phyloP scores from a whole-genome alignment of 53 echinoderm and acorn worm genomes.

The Holothuria leucospilota region DNA sequence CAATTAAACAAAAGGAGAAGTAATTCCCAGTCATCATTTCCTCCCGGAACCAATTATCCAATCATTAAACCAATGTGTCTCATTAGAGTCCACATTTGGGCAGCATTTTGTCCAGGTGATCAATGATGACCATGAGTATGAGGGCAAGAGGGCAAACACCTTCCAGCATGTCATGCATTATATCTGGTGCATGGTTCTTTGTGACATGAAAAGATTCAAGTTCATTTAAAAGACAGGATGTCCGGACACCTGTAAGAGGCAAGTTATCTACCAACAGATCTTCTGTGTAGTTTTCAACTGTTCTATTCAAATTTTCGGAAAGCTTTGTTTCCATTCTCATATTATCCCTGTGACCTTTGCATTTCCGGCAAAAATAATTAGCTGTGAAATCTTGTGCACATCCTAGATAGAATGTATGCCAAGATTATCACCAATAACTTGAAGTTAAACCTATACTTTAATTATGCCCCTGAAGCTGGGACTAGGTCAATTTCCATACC shows the following conservation, averaged over 20 bases:
- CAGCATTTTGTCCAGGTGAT: slow-evolving; percentile 70
- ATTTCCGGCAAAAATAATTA: slow-evolving; percentile 65
- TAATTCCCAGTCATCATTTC: slow-evolving; percentile 61
- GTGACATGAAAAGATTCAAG: slow-evolving; percentile 33
- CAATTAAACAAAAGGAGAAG: slow-evolving; percentile 52
- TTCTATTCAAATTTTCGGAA: background rate
- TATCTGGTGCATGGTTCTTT: background rate
- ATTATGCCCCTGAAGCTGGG: slow-evolving; percentile 21
- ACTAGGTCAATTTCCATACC: slow-evolving; percentile 40
- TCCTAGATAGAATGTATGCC: slow-evolving; percentile 61
- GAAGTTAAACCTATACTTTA: slow-evolving; percentile 17
- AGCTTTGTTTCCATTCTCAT: slow-evolving; percentile 11
- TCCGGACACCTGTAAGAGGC: slow-evolving; percentile 48
- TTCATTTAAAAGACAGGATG: slow-evolving; percentile 32
- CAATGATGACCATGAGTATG: slow-evolving; percentile 43
- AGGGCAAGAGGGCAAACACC: slow-evolving; percentile 5
- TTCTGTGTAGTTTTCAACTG: slow-evolving; percentile 39
- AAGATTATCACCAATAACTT: slow-evolving; percentile 60
- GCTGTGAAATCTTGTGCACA: slow-evolving; percentile 69
- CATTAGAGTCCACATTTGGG: slow-evolving; percentile 61
- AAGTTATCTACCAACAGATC: slow-evolving; percentile 36
- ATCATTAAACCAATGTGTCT: slow-evolving; percentile 61
- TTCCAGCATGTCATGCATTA: slow-evolving; percentile 22
- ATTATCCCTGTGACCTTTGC: slow-evolving; percentile 51
- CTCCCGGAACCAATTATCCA: slow-evolving; percentile 62